phyloP scores from a whole-genome alignment of 2,113 vertebrate species.

The Scomber scombrus region DNA sequence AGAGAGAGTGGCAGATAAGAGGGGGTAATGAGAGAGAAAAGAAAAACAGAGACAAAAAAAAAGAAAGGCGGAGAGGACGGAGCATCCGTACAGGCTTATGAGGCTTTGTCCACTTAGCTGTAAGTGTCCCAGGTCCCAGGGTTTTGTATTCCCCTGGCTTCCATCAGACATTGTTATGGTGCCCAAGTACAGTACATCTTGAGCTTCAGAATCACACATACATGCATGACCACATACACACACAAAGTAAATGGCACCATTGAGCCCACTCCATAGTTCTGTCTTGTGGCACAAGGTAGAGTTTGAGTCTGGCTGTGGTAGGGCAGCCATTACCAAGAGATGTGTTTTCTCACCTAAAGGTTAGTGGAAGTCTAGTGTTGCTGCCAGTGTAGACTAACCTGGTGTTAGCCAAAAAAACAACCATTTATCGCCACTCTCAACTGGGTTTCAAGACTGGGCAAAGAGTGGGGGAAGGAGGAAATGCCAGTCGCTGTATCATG shows the following conservation, averaged over 20 bases:
- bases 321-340: slow-evolving; percentile 44
- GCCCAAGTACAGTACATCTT: slow-evolving; percentile 25
- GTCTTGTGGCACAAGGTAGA: slow-evolving; percentile 25
- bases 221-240: slow-evolving; percentile 20
- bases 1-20: slow-evolving; percentile 34
- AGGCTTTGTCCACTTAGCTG: slow-evolving; percentile 42
- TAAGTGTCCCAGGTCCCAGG: slow-evolving; percentile 39
- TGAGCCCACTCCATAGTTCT: slow-evolving; percentile 8
- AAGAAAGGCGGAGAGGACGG: slow-evolving; percentile 14
- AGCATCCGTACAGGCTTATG: slow-evolving; percentile 19
- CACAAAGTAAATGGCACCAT: slow-evolving; percentile 32
- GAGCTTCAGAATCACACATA: slow-evolving; percentile 27
- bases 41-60: slow-evolving; percentile 27
- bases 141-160: slow-evolving; percentile 46
- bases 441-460: not conserved
- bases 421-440: slow-evolving; percentile 16
- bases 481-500: slow-evolving; percentile 8
- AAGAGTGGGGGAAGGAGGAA: slow-evolving; percentile 5
- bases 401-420: slow-evolving; percentile 48
- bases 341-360: slow-evolving; percentile 58
- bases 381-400: slow-evolving; percentile 43
- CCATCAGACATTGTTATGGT: not conserved
- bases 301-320: slow-evolving; percentile 48
- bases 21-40: slow-evolving; percentile 62
- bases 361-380: slow-evolving; percentile 70